Evolutionary conservation across 2,113 vertebrate genomes (phyloP).

Genomic region (Nothobranchius furzeri): DNA sequence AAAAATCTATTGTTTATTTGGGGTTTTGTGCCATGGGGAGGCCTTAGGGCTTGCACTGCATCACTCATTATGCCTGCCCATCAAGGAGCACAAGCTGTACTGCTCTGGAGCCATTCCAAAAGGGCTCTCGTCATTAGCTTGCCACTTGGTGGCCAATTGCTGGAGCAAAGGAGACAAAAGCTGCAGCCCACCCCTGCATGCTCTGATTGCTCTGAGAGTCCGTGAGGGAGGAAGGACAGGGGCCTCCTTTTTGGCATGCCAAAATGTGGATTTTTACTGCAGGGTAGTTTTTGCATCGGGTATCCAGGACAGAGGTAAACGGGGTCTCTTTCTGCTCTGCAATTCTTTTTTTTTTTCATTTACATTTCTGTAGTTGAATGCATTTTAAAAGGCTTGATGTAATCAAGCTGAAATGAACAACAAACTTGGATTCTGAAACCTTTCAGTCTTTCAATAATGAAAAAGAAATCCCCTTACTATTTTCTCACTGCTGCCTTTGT

Average conservation of each 20-base stretch:
- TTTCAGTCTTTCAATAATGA: too few species aligned
- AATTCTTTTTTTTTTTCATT: constrained; percentile 24
- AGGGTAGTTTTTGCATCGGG: constrained; percentile 61
- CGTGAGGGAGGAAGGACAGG: constrained; percentile 41
- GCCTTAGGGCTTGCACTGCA: constrained; percentile 71
- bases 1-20: constrained; percentile 42
- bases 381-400: constrained; percentile 12
- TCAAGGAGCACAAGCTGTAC: constrained; percentile 60
- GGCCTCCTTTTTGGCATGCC: constrained; percentile 69
- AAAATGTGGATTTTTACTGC: constrained; percentile 53
- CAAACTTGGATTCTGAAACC: constrained; percentile 1
- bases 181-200: constrained; percentile 75
- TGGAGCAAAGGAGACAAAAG: constrained; percentile 76
- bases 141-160: constrained; percentile 80
- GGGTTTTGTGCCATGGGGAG: constrained; percentile 51
- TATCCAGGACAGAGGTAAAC: constrained; percentile 61
- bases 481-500: constrained; percentile 41
- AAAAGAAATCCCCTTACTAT: constrained; percentile 8
- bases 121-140: constrained; percentile 78
- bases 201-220: constrained; percentile 76
- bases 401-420: constrained; percentile 26
- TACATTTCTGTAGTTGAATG: neutral
- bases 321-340: constrained; percentile 57
- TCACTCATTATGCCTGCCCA: constrained; percentile 69
- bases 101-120: constrained; percentile 59